Base-by-base conservation (phyloP, 2,113 vertebrate species). In the Malurus elegans region DNA sequence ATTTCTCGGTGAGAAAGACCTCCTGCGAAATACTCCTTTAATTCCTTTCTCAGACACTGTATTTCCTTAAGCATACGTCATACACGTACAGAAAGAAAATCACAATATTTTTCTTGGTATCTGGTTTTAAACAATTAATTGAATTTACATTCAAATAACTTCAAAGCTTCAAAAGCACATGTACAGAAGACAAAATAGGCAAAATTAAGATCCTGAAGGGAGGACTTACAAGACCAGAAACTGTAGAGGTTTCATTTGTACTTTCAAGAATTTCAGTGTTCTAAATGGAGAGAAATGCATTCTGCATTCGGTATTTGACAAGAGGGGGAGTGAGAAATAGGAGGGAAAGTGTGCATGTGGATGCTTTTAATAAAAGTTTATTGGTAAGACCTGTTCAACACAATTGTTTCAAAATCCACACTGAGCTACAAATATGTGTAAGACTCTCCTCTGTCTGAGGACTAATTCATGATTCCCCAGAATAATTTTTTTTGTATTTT, bases 381-480 rank as follows among this genome's bases (percentile, higher is more conserved):
- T 57, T 58, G 26, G 18, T 69, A 70, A 70, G 15, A 6, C 58
- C 48, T 71, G 40, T n/a, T 88, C 69, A 80, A 54, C 12, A n/a
- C 42, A 56, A 44, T 31, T 36, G 12, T 57, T 90, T 90, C 53
- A 90, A 76, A 81, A 47, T 32, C 19, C 4, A 1, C 16, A 20
- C 18, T n/a, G 24, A n/a, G 11, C 38, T 73, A n/a, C 20, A 86
- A 36, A 70, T 2, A 7, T 9, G 7, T 38, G 2, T 23, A 0
- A 1, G 15, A 79, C 12, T 89, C 6, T 71, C 15, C 11, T 78
- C 34, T 69, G 5, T 9, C 26, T 57, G 36, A 25, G 24, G 16
- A 70, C 18, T 26, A 54, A 56, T 34, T 40, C 2, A 1, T 48
- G 21, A 69, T 67, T 78, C 34, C 18, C 4, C 73, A n/a, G 0